Evolutionary conservation across 2,888 invertebrate species (phyloP).

Genomic region (Drosophila longiperda): DNA sequence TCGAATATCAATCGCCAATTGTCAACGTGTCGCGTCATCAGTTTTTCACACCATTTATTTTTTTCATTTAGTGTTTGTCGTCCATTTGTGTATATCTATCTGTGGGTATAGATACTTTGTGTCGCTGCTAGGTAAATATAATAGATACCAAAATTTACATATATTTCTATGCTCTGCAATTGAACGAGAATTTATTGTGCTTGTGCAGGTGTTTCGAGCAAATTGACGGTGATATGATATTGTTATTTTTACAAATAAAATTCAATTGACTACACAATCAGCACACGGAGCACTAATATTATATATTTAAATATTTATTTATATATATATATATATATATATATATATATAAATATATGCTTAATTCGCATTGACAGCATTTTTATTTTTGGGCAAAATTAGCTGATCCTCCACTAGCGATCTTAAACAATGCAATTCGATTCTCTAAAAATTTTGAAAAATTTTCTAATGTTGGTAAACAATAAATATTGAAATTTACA

Average conservation of each 20-base stretch:
- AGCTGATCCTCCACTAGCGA: not conserved
- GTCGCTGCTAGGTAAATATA: conserved; percentile 23
- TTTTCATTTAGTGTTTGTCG: not conserved
- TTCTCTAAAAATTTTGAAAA: not conserved
- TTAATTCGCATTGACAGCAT: not conserved
- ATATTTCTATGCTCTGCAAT: conserved; percentile 65
- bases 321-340: no score
- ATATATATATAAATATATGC: no score
- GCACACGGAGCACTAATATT: not conserved
- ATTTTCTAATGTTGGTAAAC: not conserved
- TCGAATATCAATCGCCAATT: conserved; percentile 43
- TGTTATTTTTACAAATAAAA: conserved; percentile 35
- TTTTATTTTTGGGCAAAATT: not conserved
- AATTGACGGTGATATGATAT: conserved; percentile 19
- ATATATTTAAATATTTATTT: not conserved
- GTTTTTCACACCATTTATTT: conserved; percentile 73
- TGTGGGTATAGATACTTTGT: conserved; percentile 32
- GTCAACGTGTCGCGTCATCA: conserved; percentile 75
- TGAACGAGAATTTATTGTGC: conserved; percentile 42
- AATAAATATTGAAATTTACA: not conserved
- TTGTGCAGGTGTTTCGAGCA: not conserved
- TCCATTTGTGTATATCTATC: not conserved
- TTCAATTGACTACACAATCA: conserved; percentile 52
- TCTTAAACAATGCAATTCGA: no score
- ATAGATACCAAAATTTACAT: conserved; percentile 52